phyloP scores from a whole-genome alignment of 2,888 invertebrate genomes.

The Panopea generosa region DNA sequence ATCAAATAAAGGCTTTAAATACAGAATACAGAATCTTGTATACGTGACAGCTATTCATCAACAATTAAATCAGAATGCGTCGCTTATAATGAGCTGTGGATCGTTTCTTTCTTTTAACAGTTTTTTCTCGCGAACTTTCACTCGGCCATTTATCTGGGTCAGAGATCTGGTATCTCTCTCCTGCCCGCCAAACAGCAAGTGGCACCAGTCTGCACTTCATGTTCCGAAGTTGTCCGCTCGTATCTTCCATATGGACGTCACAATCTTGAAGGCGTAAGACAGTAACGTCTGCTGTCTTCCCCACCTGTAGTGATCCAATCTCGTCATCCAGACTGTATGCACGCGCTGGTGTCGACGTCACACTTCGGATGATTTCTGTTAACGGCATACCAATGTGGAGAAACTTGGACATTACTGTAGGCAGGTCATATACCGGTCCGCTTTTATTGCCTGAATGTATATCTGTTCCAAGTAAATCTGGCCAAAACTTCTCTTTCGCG shows the following conservation, averaged over 20 bases:
- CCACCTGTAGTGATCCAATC: conserved; percentile 63
- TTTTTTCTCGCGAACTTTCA: no score
- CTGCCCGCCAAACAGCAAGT: no score
- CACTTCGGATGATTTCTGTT: conserved; percentile 70
- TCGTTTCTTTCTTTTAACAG: no score
- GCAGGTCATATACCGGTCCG: conserved; percentile 77
- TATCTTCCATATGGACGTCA: conserved; percentile 71
- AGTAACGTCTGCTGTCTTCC: conserved; percentile 74
- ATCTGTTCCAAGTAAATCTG: conserved; percentile 75
- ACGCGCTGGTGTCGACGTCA: conserved; percentile 73
- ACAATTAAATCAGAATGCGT: no score
- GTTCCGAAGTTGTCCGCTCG: conserved; percentile 7
- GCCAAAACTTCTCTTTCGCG: conserved; percentile 68
- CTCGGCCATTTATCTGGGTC: no score
- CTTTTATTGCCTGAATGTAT: conserved; percentile 68
- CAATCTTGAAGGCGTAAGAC: conserved; percentile 67
- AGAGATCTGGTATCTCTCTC: no score
- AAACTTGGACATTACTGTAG: conserved; percentile 75
- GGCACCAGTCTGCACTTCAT: no score
- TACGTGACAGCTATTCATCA: no score
- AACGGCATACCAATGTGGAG: conserved; percentile 75
- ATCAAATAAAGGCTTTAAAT: no score
- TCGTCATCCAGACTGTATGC: conserved; percentile 57
- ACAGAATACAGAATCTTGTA: no score
- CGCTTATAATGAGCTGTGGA: no score